Conservation (phyloP, 2,797 vertebrate species). For the Antennarius maculatus region DNA sequence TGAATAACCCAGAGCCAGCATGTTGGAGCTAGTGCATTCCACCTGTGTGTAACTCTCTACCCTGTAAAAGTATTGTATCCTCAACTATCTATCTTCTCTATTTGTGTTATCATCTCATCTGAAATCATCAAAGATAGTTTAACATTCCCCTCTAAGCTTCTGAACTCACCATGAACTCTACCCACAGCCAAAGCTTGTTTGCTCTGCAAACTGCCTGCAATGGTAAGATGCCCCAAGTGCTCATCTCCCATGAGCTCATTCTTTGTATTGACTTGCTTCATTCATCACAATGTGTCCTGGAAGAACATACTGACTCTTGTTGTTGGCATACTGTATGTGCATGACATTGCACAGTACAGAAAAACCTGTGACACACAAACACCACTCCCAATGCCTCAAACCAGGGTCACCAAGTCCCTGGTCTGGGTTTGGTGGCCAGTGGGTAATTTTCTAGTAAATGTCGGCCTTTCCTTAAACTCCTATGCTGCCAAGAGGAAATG, state of each 20-base stretch:
- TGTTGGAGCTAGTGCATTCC: slow-evolving; percentile 41
- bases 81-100: not conserved
- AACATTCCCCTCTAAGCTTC: slow-evolving; percentile 57
- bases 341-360: slow-evolving; percentile 15
- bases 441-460: slow-evolving; percentile 62
- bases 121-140: slow-evolving; percentile 68
- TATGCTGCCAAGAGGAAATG: slow-evolving; percentile 72
- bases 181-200: slow-evolving; percentile 57
- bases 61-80: slow-evolving; percentile 41
- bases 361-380: slow-evolving; percentile 6
- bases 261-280: slow-evolving; percentile 48
- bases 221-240: slow-evolving; percentile 37
- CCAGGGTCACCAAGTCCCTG: slow-evolving; percentile 39
- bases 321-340: slow-evolving; percentile 16
- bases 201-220: slow-evolving; percentile 39
- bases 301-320: slow-evolving; percentile 19
- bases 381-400: slow-evolving; percentile 26
- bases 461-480: slow-evolving; percentile 55
- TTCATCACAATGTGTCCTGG: slow-evolving; percentile 27
- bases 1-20: slow-evolving; percentile 38
- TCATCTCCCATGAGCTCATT: slow-evolving; percentile 47
- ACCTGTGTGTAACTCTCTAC: slow-evolving; percentile 54
- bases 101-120: slow-evolving; percentile 56
- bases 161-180: slow-evolving; percentile 66
- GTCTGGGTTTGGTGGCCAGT: slow-evolving; percentile 37